Evolutionary conservation across 1,140 invertebrate genomes (phyloP), one percentile per base, ranked within the genome.

Genomic region (Trachymyrmex septentrionalis): DNA sequence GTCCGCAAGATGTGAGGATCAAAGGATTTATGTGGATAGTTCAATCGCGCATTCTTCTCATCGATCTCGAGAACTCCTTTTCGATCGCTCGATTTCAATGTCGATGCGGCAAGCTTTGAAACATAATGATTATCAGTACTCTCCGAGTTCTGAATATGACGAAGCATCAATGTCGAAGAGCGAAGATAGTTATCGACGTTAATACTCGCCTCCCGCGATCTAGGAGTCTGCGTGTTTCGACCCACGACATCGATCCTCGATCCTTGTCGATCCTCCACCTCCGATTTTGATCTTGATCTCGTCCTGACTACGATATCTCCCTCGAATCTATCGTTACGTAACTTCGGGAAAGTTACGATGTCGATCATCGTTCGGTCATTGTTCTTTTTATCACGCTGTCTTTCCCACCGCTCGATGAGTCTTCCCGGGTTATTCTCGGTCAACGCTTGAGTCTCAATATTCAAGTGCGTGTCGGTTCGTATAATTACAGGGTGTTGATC

Each of bases 401-500:
- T 5, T 75, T 80, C 72, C 2, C 0, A 44, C n/a, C 0, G 53
- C n/a, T 21, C 27, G 61, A 16, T 64, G 48, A 48, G 6, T 6
- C 44, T 9, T 59, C 73, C 69, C 27, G 3, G 44, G 38, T 55
- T 27, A 69, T n/a, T 50, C 50, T 69, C 77, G 63, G 38, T 21
- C 66, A 67, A 57, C 2, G 14, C 55, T 21, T 21, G 66, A 48
- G 34, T 12, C 27, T 48, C 34, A 19, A 44, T 16, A 48, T 72
- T 81, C 30, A 21, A 71, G 14, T 27, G 50, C 10, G 19, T 48
- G 53, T 81, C 59, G 38, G 24, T 55, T 24, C 53, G 75, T 12
- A 53, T 72, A 85, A 80, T 85, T 44, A 66, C 24, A 14, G 16
- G 16, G n/a, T n/a, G 81, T 63, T 24, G 88, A 67, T 73, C 34